A percentile compares a stretch with the other conserved stretches of the same genome.
phyloP scores from a whole-genome alignment of 2,888 invertebrate species.

The Agonopterix subpropinquella region DNA sequence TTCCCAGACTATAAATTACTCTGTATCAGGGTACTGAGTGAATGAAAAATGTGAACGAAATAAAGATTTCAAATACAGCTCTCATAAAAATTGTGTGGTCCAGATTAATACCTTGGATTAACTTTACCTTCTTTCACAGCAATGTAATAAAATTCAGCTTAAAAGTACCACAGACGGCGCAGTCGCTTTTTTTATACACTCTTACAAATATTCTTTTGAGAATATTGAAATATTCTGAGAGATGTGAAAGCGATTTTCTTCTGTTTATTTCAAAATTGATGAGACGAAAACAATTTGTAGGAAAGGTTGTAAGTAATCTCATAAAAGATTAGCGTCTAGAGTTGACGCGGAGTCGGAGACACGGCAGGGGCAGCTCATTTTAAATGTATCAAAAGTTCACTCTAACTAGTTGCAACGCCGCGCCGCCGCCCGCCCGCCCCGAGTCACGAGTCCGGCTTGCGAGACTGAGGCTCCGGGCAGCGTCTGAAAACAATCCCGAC shows the following conservation, averaged over 20 bases:
- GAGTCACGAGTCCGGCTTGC: no score
- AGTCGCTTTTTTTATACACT: conserved; percentile 11
- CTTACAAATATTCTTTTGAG: conserved; percentile 14
- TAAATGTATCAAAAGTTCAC: conserved; percentile 65
- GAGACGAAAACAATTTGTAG: conserved; percentile 17
- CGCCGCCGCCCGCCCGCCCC: conserved; percentile 10
- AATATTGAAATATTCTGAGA: conserved; percentile 4
- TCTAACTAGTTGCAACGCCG: conserved; percentile 45
- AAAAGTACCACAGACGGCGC: conserved; percentile 38
- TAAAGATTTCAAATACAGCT: not conserved
- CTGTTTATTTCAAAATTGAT: not conserved
- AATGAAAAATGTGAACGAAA: not conserved
- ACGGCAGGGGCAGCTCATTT: conserved; percentile 43
- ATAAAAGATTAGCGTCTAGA: conserved; percentile 45
- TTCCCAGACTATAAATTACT: no score
- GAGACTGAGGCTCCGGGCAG: conserved; percentile 16
- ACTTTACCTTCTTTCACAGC: conserved; percentile 67
- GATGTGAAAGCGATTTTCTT: not conserved
- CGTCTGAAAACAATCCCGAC: conserved; percentile 70
- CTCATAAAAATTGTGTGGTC: conserved; percentile 33
- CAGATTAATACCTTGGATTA: conserved; percentile 60
- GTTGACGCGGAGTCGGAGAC: conserved; percentile 18
- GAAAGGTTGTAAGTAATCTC: conserved; percentile 33
- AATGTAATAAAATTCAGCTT: conserved; percentile 75
- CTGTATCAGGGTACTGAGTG: no score